These are phyloP conservation scores for Ailuropoda melanoleuca DNA, from an alignment of 2,113 vertebrate genomes.

Conservation along the genomic window DNA sequence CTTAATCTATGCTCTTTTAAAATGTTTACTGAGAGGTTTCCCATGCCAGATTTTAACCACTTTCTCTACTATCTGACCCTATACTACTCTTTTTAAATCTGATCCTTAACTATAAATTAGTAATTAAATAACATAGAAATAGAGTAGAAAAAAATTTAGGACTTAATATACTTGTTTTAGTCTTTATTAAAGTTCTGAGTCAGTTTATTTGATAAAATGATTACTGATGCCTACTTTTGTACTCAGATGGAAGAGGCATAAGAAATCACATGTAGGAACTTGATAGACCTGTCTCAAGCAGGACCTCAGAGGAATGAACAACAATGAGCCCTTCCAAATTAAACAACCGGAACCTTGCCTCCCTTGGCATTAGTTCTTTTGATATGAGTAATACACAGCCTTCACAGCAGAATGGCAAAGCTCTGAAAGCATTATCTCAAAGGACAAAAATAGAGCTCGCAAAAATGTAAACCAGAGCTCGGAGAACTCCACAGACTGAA, in stretches of 20 bases:
- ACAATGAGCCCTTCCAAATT: neutral
- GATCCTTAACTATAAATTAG: neutral
- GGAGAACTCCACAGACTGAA: neutral
- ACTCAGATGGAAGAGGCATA: neutral
- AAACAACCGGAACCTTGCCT: accelerated
- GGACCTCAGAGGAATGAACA: neutral
- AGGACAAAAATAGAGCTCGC: neutral
- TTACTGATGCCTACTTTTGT: neutral
- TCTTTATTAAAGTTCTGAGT: neutral
- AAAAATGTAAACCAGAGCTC: neutral
- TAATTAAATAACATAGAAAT: neutral
- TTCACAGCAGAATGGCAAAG: neutral
- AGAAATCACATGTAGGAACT: neutral
- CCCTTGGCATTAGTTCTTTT: neutral
- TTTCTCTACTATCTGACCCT: neutral
- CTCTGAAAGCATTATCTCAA: neutral
- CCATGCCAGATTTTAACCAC: neutral
- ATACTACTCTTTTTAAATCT: neutral
- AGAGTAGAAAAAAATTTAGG: neutral
- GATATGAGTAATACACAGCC: neutral
- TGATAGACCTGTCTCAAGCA: neutral
- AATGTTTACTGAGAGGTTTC: neutral
- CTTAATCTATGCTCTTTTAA: neutral
- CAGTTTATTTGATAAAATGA: neutral
- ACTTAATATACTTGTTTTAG: neutral